These are phyloP conservation scores for Galerucella pusilla DNA, from an alignment of 2,888 invertebrate genomes.

Conservation along the genomic window DNA sequence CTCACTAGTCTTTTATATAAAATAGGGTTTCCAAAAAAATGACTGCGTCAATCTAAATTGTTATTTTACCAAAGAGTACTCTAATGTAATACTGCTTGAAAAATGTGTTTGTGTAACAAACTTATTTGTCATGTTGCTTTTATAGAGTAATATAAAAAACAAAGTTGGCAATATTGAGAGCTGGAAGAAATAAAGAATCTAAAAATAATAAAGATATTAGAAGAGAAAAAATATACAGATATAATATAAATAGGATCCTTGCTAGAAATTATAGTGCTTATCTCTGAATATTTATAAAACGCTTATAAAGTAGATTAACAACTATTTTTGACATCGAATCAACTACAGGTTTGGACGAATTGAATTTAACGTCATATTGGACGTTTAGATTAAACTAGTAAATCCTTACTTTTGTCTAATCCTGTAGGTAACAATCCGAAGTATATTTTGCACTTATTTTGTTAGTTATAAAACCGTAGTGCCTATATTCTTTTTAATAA, in stretches of 20 bases:
- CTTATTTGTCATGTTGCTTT: constrained; percentile 32
- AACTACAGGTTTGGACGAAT: too few relatives aligned
- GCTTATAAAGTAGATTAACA: neutral
- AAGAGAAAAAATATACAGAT: neutral
- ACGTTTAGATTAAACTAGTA: too few relatives aligned
- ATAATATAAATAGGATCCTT: neutral
- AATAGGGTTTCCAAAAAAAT: constrained; percentile 22
- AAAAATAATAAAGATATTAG: constrained; percentile 10
- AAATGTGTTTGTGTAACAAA: constrained; percentile 33
- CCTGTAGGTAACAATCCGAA: too few relatives aligned
- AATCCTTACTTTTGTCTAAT: too few relatives aligned
- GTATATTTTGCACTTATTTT: neutral
- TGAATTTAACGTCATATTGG: too few relatives aligned
- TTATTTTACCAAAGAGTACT: constrained; percentile 32
- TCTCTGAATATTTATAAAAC: neutral
- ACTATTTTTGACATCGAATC: too few relatives aligned
- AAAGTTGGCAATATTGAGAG: constrained; percentile 32
- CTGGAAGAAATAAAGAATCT: constrained; percentile 33
- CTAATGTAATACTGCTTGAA: constrained; percentile 32
- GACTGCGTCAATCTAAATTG: constrained; percentile 13
- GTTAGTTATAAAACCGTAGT: neutral
- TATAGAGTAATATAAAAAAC: constrained; percentile 23
- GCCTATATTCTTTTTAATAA: neutral
- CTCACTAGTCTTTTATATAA: too few relatives aligned
- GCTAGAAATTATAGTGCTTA: neutral